Evolutionary conservation across 2,113 vertebrate genomes (phyloP), one percentile per base, ranked within the genome.

Genomic region (Caranx melampygus): DNA sequence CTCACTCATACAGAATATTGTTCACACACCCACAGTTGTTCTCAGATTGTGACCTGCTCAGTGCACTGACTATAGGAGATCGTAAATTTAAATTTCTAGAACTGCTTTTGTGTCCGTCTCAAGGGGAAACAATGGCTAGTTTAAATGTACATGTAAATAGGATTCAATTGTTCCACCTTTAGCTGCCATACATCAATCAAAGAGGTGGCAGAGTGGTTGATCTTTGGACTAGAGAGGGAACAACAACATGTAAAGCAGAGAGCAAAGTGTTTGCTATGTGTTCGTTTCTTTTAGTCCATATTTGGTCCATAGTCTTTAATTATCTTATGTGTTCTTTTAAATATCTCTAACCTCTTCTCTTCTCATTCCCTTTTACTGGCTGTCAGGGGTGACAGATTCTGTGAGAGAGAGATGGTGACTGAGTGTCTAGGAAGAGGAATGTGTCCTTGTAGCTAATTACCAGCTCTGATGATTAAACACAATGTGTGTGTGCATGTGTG

Each of bases 371-470:
- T 76, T 31, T 68, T 15, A 18, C 12, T 45, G 13, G 40, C 52
- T 69, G 34, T 82, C 33, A 59, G 31, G 11, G 31, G 35, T 73
- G 76, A 72, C 31, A 72, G 49, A 55, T 59, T 47, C 66, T 44
- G 68, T 62, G 71, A 20, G 47, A 70, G 71, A 83, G 86, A 81
- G 78, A 78, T 21, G 40, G 74, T 16, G 42, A 86, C 76, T 83
- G 78, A 87, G 74, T 79, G 57, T 87, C 76, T 81, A 40, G 44
- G 81, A 77, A 67, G 31, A 62, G 61, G 74, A 83, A 84, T 88
- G 68, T 76, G 82, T 82, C 67, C 70, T 65, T 44, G 74, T 47
- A 66, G 84, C 83, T 91, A 87, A 91, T 88, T 86, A 75, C 47
- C 70, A 75, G 67, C 49, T 49, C 70, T 73, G 83, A 88, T 87